Base-by-base conservation (phyloP, 1,140 invertebrate species). In the Trissolcus basalis region DNA sequence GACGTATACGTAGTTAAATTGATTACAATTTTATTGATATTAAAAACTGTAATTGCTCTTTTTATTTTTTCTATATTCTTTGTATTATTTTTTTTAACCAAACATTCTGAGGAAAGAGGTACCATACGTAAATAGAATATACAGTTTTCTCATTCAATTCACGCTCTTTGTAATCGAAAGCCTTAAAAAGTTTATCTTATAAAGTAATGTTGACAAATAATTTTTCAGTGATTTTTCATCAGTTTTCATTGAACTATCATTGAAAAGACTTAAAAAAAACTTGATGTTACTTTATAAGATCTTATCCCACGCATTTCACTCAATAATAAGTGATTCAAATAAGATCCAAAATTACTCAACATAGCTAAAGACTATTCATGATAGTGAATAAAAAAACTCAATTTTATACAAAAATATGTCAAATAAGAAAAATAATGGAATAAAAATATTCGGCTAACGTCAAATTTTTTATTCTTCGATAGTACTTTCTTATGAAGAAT, bases 151-250 rank as follows among this genome's bases (percentile, higher is more conserved):
- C 19, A 27, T 6, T 27, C 19, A 27, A 27, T 3, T 6, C 19
- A 27, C 19, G 43, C 43, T 43, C 60, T 16, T 4, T 44, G 13
- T 6, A 49, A 41, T 65, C 61, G 61, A 55, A 65, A 65, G 51
- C 61, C 61, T 65, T 64, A 13, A 64, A 64, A 45, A 12, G 27
- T 36, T 54, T 45, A 39, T 63, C 35, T 55, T 11, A 33, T 49
- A 32, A 55, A 55, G 44, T 33, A 48, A 33, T 5, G 32, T 55
- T n/a, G 12, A 44, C 6, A n/a, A 64, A 54, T 4, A 48, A 48
- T 65, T 65, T 65, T 33, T 13, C 12, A 55, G 9, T 65, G 35
- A 19, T 65, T 55, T 39, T n/a, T 44, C 43, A 44, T 13, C 8
- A 43, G 12, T 4, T 44, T 44, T 39, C 36, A 39, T 44, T 13